Base-by-base conservation (phyloP, 1,140 invertebrate genomes). In the Brachionus manjavacas region DNA sequence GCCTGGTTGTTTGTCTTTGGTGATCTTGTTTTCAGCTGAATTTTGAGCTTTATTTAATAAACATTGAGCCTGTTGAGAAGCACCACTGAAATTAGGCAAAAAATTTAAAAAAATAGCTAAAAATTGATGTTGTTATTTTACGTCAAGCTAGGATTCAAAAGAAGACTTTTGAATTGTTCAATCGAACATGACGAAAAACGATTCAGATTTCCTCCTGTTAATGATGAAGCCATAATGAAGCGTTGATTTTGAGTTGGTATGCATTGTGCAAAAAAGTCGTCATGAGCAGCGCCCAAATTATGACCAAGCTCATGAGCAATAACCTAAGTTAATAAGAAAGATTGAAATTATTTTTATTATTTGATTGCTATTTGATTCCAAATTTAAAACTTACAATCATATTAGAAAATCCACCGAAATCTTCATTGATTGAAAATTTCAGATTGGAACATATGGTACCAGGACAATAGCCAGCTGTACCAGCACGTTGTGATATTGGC, bases 221-320 rank as follows among this genome's bases (percentile, higher is more conserved):
- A 31, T 23, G 79, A 64, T 25, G 79, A 9, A 4, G 79, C 20
- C 79, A 81, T 81, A 4, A 81, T 81, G n/a, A 35, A 81, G 16
- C 35, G 60, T 81, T 64, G 35, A 43, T 25, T 35, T 14, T 41
- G 16, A 6, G 78, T 31, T 23, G 43, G 49, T 9, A 31, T 12
- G 11, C 25, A 68, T 64, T 28, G 23, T 41, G 25, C 79, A 35
- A 4, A 20, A 81, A 68, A 14, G 41, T 35, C 79, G 16, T 81
- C 79, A 35, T 81, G 79, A 12, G 12, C 20, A 11, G 79, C 28
- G 1, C 79, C 79, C 14, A 64, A 35, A 25, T 49, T 76, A 20
- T 81, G 79, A 6, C 31, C 79, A 35, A 81, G 60, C 23, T 81
- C 79, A 28, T 81, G 79, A 23, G 79, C 79, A 81, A 81, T 68